A percentile compares a stretch with the other conserved stretches of the same genome.
Evolutionary conservation across 2,888 invertebrate genomes (phyloP).

Genomic region (Drosophila tanythrix): DNA sequence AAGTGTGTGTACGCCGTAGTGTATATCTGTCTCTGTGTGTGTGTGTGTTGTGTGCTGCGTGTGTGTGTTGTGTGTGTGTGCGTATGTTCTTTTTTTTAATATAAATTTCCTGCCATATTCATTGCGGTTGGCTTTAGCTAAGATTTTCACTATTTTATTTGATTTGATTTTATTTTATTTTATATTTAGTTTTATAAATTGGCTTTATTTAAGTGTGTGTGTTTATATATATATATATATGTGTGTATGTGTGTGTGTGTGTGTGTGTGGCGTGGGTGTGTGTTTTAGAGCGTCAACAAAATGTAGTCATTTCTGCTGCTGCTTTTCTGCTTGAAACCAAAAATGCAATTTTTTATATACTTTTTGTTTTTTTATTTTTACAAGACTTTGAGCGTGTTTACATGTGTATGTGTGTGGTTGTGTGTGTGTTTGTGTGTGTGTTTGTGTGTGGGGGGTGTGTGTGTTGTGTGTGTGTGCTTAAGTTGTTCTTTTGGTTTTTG

Average conservation of each 20-base stretch:
- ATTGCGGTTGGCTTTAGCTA: slow-evolving; percentile 46
- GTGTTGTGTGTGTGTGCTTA: slow-evolving; percentile 23
- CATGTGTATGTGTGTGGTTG: slow-evolving; percentile 27
- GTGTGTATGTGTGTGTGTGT: slow-evolving; percentile 14
- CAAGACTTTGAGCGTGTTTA: slow-evolving; percentile 68
- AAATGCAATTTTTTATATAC: slow-evolving; percentile 38
- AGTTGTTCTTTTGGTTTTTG: slow-evolving; percentile 37
- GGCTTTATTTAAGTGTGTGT: slow-evolving; percentile 25
- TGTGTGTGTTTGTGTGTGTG: slow-evolving; percentile 20
- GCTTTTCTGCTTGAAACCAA: slow-evolving; percentile 55
- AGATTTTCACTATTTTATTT: slow-evolving; percentile 53
- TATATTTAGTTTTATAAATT: slow-evolving; percentile 60
- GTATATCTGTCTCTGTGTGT: slow-evolving; percentile 12
- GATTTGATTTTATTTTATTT: slow-evolving; percentile 58
- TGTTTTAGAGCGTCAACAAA: slow-evolving; percentile 11
- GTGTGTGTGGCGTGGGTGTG: slow-evolving; percentile 8
- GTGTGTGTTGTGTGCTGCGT: slow-evolving; percentile 16
- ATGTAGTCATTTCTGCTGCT: not conserved
- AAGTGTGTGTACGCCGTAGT: slow-evolving; percentile 20
- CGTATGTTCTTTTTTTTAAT: slow-evolving; percentile 9
- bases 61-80: slow-evolving; percentile 18
- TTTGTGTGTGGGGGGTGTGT: not conserved
- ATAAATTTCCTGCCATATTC: slow-evolving; percentile 39
- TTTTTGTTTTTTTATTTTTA: slow-evolving; percentile 41
- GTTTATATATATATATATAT: not conserved